Evolutionary conservation across 1,140 invertebrate genomes (phyloP), one percentile per base, ranked within the genome.

Genomic region (Bombus superbus): DNA sequence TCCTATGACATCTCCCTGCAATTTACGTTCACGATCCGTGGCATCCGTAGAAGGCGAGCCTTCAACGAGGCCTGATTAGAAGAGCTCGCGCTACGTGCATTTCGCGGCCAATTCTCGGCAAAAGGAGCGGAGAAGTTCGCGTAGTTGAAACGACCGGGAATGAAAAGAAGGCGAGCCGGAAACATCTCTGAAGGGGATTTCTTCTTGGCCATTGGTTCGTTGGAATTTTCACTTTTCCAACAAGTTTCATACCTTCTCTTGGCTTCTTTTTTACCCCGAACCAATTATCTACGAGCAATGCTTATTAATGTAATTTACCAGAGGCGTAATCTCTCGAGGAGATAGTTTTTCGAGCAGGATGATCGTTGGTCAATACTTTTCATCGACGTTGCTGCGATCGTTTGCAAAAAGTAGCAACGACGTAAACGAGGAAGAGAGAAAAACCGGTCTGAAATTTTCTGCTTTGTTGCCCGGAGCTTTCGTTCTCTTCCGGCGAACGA

Each of bases 11-110:
- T 85, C 57, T 71, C n/a, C 32, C 40, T n/a, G 66, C 40, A 80
- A 85, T 80, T 85, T 85, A 85, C 76, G 76, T 80, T 53, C 53
- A 40, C 53, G 76, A 40, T 53, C 73, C 25, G 22, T 35, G 42
- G 78, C 38, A 25, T 53, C 53, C n/a, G 71, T 35, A 68, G 71
- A 68, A 74, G 71, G 69, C 57, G 28, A 22, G 35, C 53, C 57
- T 73, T 66, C 66, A 74, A 73, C 83, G 42, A 81, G 71, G 66
- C 35, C 71, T 81, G 79, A 85, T 85, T 85, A 85, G 78, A 81
- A 79, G 25, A 72, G 69, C 35, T 72, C 68, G n/a, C 32, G 66
- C 44, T 53, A 15, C 78, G 71, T 81, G 44, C 71, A 32, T 35
- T 66, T 84, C 53, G 47, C 44, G 44, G 53, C 47, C n/a, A 71